These are phyloP conservation scores for Nixonia krombeini DNA, from an alignment of 1,140 invertebrate genomes.

Conservation along the genomic window DNA sequence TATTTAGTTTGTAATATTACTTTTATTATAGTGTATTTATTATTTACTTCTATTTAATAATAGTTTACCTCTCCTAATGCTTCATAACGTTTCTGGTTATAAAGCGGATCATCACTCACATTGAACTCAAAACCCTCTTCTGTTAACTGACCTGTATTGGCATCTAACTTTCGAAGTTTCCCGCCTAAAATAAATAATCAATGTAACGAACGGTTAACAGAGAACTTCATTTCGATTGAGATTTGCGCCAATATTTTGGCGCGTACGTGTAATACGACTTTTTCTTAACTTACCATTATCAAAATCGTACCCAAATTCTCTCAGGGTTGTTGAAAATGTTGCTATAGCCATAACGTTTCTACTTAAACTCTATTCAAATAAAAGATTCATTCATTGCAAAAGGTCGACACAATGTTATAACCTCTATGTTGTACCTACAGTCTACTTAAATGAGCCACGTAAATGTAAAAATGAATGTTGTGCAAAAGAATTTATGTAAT, in stretches of 20 bases:
- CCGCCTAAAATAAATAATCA: constrained; percentile 71
- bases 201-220: too few relatives aligned
- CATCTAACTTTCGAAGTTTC: constrained; percentile 74
- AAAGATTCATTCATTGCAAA: not conserved
- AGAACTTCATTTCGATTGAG: too few relatives aligned
- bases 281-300: constrained; percentile 61
- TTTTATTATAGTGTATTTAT: too few relatives aligned
- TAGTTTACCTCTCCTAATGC: constrained; percentile 76
- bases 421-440: not conserved
- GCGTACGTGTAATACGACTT: constrained; percentile 9
- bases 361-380: constrained; percentile 6
- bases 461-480: too few relatives aligned
- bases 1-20: too few relatives aligned
- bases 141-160: constrained; percentile 64
- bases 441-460: not conserved
- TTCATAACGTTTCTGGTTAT: constrained; percentile 82
- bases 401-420: not conserved
- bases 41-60: too few relatives aligned
- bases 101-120: constrained; percentile 73
- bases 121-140: constrained; percentile 77
- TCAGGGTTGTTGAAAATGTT: constrained; percentile 52
- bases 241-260: constrained; percentile 14
- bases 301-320: constrained; percentile 70
- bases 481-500: not conserved
- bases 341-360: constrained; percentile 31